Conservation (phyloP, 2,113 vertebrate species). For the Odontophorus gujanensis region DNA sequence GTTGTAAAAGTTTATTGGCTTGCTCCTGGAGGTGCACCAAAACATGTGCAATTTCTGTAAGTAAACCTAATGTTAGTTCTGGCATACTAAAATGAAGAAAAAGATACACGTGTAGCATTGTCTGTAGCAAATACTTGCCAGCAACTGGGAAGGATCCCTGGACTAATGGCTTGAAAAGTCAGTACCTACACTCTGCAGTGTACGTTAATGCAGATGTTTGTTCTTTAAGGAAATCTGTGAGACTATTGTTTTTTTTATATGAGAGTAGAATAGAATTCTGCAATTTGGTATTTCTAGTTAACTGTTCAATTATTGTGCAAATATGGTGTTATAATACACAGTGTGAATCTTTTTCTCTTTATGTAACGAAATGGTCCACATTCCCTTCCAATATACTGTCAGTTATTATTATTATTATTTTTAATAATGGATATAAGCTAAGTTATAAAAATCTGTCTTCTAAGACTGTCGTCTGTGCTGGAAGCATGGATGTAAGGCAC, state of each 20-base stretch:
- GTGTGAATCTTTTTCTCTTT: not conserved
- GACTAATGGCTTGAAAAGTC: not conserved
- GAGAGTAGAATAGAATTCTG: not conserved
- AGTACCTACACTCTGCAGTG: accelerated
- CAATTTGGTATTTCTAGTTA: not conserved
- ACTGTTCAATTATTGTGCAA: not conserved
- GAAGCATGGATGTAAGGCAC: not conserved
- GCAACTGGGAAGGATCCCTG: not conserved
- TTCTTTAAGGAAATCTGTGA: not conserved
- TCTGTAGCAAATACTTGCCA: not conserved
- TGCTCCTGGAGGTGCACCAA: conserved; percentile 75
- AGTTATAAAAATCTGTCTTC: not conserved
- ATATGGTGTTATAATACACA: not conserved
- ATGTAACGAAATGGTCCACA: accelerated
- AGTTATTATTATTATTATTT: not conserved
- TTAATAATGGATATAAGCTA: not conserved
- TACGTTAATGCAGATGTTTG: not conserved
- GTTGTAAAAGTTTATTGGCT: conserved; percentile 82
- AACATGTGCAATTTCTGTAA: conserved; percentile 85
- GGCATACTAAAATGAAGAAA: not conserved
- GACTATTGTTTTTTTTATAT: accelerated
- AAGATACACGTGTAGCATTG: not conserved
- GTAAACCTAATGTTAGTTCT: conserved; percentile 36
- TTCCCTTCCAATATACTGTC: not conserved
- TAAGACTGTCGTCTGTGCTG: not conserved